A percentile compares a stretch with the other conserved stretches of the same genome.
These are phyloP conservation scores for Potamarius usumacintae DNA, from an alignment of 2,113 vertebrate genomes.

Conservation along the genomic window DNA sequence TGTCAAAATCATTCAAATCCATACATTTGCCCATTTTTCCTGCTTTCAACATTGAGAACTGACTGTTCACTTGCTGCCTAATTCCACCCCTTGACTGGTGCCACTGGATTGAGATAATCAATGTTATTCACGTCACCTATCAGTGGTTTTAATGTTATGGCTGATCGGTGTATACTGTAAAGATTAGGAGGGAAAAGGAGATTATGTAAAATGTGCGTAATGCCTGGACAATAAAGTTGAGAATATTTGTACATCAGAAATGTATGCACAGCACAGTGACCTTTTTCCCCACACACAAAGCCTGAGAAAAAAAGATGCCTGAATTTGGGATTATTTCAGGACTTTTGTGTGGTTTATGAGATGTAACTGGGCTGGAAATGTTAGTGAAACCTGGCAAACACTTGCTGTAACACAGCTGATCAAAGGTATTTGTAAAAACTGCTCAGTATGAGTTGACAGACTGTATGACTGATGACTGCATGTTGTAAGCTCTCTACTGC, in stretches of 20 bases:
- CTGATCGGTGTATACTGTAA: too few species aligned
- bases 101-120: too few species aligned
- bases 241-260: neutral
- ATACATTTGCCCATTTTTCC: too few species aligned
- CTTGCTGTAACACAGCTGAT: neutral
- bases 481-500: neutral
- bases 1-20: too few species aligned
- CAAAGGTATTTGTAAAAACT: neutral
- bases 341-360: neutral
- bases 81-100: too few species aligned
- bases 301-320: neutral
- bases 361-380: neutral
- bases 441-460: neutral
- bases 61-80: too few species aligned
- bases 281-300: neutral
- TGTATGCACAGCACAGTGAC: neutral
- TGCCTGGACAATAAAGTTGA: neutral
- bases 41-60: too few species aligned
- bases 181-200: neutral
- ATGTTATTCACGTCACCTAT: too few species aligned
- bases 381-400: neutral
- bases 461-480: neutral
- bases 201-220: neutral
- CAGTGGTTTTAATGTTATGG: too few species aligned
- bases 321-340: neutral